Base-by-base conservation (phyloP, 1,140 invertebrate genomes). In the Bombus cullumanus region DNA sequence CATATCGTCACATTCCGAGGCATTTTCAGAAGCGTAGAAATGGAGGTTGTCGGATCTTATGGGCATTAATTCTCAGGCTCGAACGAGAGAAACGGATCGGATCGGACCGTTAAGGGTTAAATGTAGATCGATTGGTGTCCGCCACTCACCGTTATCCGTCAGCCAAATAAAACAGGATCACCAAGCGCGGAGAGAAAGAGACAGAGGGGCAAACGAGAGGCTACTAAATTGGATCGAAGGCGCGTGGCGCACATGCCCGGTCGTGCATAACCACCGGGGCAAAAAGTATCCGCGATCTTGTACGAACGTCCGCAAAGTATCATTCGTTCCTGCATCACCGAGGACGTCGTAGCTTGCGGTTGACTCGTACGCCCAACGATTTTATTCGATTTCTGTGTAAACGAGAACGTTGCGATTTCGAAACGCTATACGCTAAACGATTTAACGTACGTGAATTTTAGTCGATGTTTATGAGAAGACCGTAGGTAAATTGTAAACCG, bases 191-290 rank as follows among this genome's bases (percentile, higher is more conserved):
- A 39, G 37, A 37, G 73, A 31, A 31, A 22, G 43, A 34, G 53
- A n/a, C 18, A 64, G 53, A 31, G 4, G 25, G 13, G n/a, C 31
- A 37, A n/a, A 53, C 31, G 53, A 76, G 81, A 34, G 39, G 66
- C 18, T 71, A 72, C 53, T 85, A 80, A 85, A 79, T 85, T 85
- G 83, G 76, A 72, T 85, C 53, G 83, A 72, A 72, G 76, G 68
- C 83, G 47, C 83, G 76, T 79, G 83, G 68, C 76, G 68, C 53
- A 37, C 68, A 78, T 69, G 76, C 66, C 13, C 76, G 76, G 39
- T 79, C 76, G 68, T 85, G 83, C 77, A 73, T 80, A 80, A 72
- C 77, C 68, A 10, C 18, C 66, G n/a, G 41, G 47, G 28, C 72
- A 74, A 75, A 62, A 80, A 73, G 39, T 37, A 53, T 72, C 68